Conservation (phyloP, 2,797 vertebrate species). For the Lophura swinhoii region DNA sequence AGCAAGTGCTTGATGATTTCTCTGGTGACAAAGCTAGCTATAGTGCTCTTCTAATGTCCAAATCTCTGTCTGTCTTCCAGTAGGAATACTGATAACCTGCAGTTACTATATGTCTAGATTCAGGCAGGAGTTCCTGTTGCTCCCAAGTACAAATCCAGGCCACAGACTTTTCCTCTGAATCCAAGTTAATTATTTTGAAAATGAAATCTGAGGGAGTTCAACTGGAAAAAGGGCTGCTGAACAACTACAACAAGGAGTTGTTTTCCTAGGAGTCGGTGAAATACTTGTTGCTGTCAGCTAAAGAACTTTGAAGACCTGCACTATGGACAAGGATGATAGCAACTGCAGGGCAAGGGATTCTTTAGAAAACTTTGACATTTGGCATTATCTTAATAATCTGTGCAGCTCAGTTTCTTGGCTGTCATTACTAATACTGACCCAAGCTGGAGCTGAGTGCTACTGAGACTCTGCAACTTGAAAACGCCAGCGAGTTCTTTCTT, state of each 20-base stretch:
- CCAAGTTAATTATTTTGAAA: neutral
- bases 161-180: neutral
- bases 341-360: neutral
- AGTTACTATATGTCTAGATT: neutral
- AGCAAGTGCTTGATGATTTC: neutral
- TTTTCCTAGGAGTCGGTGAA: neutral
- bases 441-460: neutral
- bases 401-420: neutral
- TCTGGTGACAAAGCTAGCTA: neutral
- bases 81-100: neutral
- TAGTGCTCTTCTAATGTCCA: neutral
- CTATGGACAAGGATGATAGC: neutral
- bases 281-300: slow-evolving; percentile 14
- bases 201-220: neutral
- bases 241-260: neutral
- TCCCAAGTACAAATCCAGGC: neutral
- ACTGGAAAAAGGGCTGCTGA: slow-evolving; percentile 20
- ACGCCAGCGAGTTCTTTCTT: neutral
- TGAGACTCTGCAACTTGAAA: neutral
- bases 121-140: neutral
- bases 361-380: neutral
- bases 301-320: neutral
- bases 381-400: neutral
- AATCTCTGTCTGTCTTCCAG: neutral
- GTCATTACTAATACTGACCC: neutral